Evolutionary conservation across 2,113 vertebrate genomes (phyloP).

Genomic region (Urocitellus parryii): DNA sequence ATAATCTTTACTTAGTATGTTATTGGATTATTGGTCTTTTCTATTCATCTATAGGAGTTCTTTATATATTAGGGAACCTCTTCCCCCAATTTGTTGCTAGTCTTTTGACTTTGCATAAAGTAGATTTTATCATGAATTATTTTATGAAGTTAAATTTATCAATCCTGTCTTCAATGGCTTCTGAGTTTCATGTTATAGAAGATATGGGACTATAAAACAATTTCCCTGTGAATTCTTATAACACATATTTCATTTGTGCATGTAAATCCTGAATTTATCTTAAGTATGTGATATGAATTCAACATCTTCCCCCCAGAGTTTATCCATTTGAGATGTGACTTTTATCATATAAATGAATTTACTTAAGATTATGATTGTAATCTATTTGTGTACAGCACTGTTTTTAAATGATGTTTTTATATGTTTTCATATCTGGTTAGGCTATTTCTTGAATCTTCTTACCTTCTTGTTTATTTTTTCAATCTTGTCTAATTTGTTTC

Average conservation of each 20-base stretch:
- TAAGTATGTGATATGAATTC: not conserved
- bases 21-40: not conserved
- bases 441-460: constrained; percentile 31
- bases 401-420: not conserved
- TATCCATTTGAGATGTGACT: not conserved
- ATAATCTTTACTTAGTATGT: not conserved
- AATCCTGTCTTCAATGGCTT: not conserved
- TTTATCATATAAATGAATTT: constrained; percentile 23
- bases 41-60: not conserved
- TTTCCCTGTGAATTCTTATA: not conserved
- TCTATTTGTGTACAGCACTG: not conserved
- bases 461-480: not conserved
- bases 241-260: not conserved
- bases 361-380: not conserved
- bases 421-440: not conserved
- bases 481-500: constrained; percentile 15
- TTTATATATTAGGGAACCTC: constrained; percentile 12
- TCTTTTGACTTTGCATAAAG: not conserved
- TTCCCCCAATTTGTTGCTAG: not conserved
- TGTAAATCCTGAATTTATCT: not conserved
- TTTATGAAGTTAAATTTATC: constrained; percentile 24
- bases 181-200: not conserved
- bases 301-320: not conserved
- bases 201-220: not conserved
- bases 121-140: not conserved